Evolutionary conservation across 2,797 vertebrate species (phyloP), one percentile per base, ranked within the genome.

Genomic region (Sylvia borin): DNA sequence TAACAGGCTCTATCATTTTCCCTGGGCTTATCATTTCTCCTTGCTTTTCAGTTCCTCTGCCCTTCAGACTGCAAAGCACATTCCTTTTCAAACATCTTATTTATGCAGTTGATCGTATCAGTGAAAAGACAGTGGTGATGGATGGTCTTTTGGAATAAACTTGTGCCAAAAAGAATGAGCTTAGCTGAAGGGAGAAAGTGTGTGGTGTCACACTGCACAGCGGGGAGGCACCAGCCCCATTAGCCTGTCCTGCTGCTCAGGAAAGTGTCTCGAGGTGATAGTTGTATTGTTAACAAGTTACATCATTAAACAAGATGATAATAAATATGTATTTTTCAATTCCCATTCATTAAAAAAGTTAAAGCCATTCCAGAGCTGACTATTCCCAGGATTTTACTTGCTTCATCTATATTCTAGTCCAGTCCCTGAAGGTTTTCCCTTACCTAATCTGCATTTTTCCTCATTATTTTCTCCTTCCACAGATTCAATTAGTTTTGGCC

Each of bases 391-490:
- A 82, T 70, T 45, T 55, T 81, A 61, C 57, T 78, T 82, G 45
- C 61, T n/a, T 87, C 77, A 74, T 91, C 84, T 78, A 61, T 65
- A 85, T 95, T 95, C 84, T 85, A 42, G 62, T n/a, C 50, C 38
- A 27, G 57, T 29, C 68, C 47, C 88, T 75, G 43, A 75, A 81
- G 79, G 57, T 84, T 73, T 75, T 86, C 73, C 32, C 65, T 88
- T 76, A 79, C 48, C 55, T 88, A 54, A 91, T 83, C 78, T 90
- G 65, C 82, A 92, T 96, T 89, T 92, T 91, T 79, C 45, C 58
- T 94, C 82, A 87, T 88, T 85, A 93, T 91, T 95, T 90, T 90
- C 42, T 83, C 58, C 61, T 91, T 84, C 79, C 47, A 72, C 36
- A 81, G 88, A 83, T 86, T 91, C 76, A 82, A 75, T 87, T 88